These are phyloP conservation scores for Tanypteryx hageni DNA, from an alignment of 2,888 invertebrate genomes.

Conservation along the genomic window DNA sequence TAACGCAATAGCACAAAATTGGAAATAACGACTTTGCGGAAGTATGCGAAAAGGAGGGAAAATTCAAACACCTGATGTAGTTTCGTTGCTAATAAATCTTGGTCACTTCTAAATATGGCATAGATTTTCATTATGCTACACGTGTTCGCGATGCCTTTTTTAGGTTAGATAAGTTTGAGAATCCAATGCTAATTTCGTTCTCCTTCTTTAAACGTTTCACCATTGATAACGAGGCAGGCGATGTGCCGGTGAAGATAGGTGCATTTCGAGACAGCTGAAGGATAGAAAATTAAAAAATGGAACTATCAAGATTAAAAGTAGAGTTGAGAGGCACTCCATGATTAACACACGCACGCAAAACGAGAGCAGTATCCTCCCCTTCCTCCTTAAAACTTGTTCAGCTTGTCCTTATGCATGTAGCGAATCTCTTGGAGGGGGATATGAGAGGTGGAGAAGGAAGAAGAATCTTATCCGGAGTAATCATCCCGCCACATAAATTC, in stretches of 20 bases:
- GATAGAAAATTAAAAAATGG: background rate
- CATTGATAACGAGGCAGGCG: background rate
- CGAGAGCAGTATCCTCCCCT: background rate
- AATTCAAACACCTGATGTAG: background rate
- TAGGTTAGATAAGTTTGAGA: too few species aligned
- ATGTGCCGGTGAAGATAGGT: background rate
- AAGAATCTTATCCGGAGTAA: conserved; percentile 16
- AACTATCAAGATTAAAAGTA: background rate
- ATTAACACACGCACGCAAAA: conserved; percentile 10
- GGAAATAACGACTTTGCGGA: too few species aligned
- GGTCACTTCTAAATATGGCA: too few species aligned
- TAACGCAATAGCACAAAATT: too few species aligned
- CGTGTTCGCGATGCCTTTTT: too few species aligned
- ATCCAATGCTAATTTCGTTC: too few species aligned
- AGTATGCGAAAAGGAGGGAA: background rate
- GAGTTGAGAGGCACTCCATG: background rate
- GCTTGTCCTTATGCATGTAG: conserved; percentile 19
- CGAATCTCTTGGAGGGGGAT: too few species aligned
- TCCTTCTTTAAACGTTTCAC: background rate
- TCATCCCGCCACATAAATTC: conserved; percentile 12
- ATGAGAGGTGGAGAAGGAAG: background rate
- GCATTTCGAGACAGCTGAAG: background rate
- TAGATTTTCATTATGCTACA: too few species aligned
- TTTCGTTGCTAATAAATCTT: too few species aligned
- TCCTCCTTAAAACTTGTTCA: background rate